Percentiles rank a stretch among this genome's conserved stretches.
Conservation (phyloP, 1,140 invertebrate species). For the Leptinotarsa defecta region DNA sequence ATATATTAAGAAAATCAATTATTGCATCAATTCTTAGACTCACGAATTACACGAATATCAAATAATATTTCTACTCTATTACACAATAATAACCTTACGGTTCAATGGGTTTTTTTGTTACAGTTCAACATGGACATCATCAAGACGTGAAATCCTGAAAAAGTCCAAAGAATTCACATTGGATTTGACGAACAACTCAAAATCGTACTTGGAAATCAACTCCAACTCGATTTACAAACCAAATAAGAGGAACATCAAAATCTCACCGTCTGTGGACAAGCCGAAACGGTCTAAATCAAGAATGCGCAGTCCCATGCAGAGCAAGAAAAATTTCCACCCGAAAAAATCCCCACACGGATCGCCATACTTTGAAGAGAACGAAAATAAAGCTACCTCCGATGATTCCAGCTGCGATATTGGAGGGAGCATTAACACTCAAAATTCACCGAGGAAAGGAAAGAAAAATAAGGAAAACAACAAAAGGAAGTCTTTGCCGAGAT, state of each 20-base stretch:
- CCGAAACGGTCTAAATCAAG: conserved; percentile 59
- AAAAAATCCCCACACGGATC: conserved; percentile 32
- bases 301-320: conserved; percentile 64
- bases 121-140: conserved; percentile 45
- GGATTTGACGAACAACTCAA: conserved; percentile 63
- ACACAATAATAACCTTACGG: no score
- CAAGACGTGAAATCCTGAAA: conserved; percentile 61
- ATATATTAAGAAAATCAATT: no score
- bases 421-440: conserved; percentile 52
- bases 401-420: conserved; percentile 67
- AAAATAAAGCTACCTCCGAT: conserved; percentile 59
- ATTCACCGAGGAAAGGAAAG: conserved; percentile 60
- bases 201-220: conserved; percentile 51
- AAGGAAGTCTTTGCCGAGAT: conserved; percentile 62
- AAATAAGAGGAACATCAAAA: conserved; percentile 58
- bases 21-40: no score
- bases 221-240: conserved; percentile 55
- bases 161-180: conserved; percentile 69
- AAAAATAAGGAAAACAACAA: conserved; percentile 69
- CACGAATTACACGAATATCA: no score
- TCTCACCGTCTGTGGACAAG: conserved; percentile 51
- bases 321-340: conserved; percentile 47
- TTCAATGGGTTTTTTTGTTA: background rate
- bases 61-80: no score
- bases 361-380: conserved; percentile 1